Evolutionary conservation across 2,888 invertebrate genomes (phyloP), one percentile per base, ranked within the genome.

Genomic region (Aspidapion aeneum): DNA sequence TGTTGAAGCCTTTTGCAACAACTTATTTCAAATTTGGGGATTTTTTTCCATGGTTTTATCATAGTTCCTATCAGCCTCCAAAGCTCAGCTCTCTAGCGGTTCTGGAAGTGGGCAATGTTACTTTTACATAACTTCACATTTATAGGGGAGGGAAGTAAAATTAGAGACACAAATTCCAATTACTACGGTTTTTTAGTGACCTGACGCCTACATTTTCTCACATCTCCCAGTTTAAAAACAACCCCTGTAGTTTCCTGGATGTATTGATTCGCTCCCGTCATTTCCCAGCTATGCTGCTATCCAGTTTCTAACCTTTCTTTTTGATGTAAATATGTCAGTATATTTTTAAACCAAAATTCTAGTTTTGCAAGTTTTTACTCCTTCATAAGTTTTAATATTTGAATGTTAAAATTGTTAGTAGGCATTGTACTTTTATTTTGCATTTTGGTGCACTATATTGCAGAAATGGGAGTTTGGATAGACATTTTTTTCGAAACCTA

Each of bases 251-350:
- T 16, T 1, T 51, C 17, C 60, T 21, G n/a, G n/a, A n/a, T n/a
- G n/a, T 35, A 60, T 60, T 55, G 60, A 60, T 55, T 21, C 56
- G 18, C 18, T 55, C 20, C 35, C 60, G 60, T 60, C 61, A 61
- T 57, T n/a, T 51, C 57, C 61, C 49, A 18, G 17, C 21, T 55
- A n/a, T n/a, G n/a, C n/a, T n/a, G n/a, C 48, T 12, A 19, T 20
- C 21, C 61, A 57, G 9, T 52, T 58, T 58, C 48, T 62, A 61
- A 63, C 60, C 57, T 58, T n/a, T n/a, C 35, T 12, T 35, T 35
- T 3, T 3, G 35, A 35, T 35, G 35, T 35, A 35, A 35, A 63
- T 55, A 63, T 63, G 63, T 59, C 63, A 63, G 7, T 50, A 19
- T 55, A 21, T 17, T 51, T 55, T 17, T 21, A 20, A 18, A 12